Conservation (phyloP, 2,113 vertebrate species). For the Poecilia latipinna region DNA sequence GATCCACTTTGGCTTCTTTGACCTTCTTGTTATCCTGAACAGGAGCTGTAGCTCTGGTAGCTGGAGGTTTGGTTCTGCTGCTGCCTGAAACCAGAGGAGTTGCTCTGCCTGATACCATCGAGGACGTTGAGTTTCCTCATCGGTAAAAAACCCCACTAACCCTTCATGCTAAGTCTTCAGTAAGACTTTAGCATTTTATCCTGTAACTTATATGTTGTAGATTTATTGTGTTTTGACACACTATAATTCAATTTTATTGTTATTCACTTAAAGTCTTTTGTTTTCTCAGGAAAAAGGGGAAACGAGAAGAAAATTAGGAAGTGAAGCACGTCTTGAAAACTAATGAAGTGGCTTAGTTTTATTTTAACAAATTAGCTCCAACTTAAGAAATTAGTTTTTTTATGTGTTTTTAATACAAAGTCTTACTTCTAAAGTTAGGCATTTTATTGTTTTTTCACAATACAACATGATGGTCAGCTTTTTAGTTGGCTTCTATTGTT, state of each 20-base stretch:
- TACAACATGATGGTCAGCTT: background rate
- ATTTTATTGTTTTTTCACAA: background rate
- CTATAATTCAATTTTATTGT: background rate
- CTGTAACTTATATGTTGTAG: background rate
- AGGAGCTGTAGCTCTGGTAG: slow-evolving; percentile 85
- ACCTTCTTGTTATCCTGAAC: background rate
- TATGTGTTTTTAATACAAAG: background rate
- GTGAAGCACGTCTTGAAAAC: slow-evolving; percentile 46
- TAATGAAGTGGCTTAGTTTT: slow-evolving; percentile 60
- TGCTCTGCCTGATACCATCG: slow-evolving; percentile 90
- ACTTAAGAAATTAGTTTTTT: background rate
- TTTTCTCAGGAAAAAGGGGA: slow-evolving; percentile 58
- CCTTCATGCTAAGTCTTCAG: background rate
- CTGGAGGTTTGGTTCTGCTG: slow-evolving; percentile 87
- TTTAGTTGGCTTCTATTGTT: background rate
- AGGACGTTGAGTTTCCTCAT: slow-evolving; percentile 88
- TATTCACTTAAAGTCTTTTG: background rate
- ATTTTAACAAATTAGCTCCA: background rate
- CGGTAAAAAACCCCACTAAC: slow-evolving; percentile 70
- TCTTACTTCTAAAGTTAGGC: background rate
- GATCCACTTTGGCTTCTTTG: background rate
- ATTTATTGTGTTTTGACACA: background rate
- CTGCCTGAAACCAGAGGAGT: slow-evolving; percentile 92
- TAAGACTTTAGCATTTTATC: background rate
- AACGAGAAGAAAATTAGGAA: slow-evolving; percentile 32